A percentile compares a stretch with the other conserved stretches of the same genome.
Conservation (phyloP, 2,797 vertebrate species). For the Tiaroga cobitis region DNA sequence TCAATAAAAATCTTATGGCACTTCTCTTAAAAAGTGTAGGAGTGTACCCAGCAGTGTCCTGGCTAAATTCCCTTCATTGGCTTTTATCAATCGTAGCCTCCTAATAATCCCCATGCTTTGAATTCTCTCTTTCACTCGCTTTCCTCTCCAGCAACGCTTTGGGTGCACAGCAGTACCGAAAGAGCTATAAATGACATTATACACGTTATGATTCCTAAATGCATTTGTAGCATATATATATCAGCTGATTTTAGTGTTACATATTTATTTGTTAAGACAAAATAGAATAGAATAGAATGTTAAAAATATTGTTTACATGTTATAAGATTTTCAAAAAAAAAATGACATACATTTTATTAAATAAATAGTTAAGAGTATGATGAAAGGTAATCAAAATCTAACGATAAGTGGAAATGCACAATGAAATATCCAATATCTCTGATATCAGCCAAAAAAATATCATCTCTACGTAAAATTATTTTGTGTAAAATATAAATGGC, state of each 20-base stretch:
- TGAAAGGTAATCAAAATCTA: background rate
- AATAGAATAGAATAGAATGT: too few relatives aligned
- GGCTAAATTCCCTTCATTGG: background rate
- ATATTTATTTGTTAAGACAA: background rate
- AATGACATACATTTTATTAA: background rate
- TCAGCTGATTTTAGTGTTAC: background rate
- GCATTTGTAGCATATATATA: background rate
- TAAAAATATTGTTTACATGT: background rate
- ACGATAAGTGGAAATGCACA: background rate
- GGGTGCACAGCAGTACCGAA: too few relatives aligned
- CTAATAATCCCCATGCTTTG: too few relatives aligned
- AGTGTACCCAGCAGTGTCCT: background rate
- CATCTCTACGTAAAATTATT: background rate
- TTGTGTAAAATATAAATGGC: background rate
- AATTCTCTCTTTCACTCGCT: too few relatives aligned
- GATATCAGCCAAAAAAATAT: background rate
- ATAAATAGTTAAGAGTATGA: background rate
- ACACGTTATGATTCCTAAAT: background rate
- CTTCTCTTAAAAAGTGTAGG: background rate
- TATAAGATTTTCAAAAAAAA: background rate
- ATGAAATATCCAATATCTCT: background rate
- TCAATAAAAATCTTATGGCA: background rate
- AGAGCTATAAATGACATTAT: too few relatives aligned
- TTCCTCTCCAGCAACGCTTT: too few relatives aligned
- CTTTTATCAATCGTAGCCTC: too few relatives aligned